Evolutionary conservation across 53 echinoderm and acorn worm species (phyloP), one percentile per base, ranked within the genome.

Genomic region (Temnopleurus reevesii): DNA sequence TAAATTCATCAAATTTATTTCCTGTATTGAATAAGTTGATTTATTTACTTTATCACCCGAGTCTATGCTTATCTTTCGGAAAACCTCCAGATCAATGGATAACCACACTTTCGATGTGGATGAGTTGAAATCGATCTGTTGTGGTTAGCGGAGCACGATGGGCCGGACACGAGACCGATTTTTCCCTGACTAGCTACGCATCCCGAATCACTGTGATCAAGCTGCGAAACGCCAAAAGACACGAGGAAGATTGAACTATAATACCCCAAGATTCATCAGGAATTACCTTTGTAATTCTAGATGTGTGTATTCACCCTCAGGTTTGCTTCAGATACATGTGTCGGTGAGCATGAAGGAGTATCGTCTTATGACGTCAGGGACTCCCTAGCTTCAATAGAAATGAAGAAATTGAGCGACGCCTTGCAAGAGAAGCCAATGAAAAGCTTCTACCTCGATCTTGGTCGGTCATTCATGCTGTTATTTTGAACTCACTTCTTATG

Each of bases 351-450:
- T 71, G 41, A 19, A 71, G 7, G 60, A 10, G 71, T 36, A 71
- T 71, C n/a, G n/a, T n/a, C 71, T 71, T n/a, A 71, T 71, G 71
- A 71, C 71, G 71, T 71, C 71, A 71, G 7, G 65, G 15, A n/a
- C 18, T 71, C 12, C n/a, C 71, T 38, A 41, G 15, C 41, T 21
- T 43, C 71, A 38, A 71, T 41, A 41, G 26, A 38, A 71, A 10
- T 8, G 41, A 38, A 38, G 19, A 38, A 63, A 63, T 17, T 31
- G 15, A 63, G 34, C 34, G 33, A 63, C 34, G 33, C 33, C 63
- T 31, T 38, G 71, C 71, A 71, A 41, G 23, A 71, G 41, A 8
- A 41, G 43, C 71, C 4, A n/a, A n/a, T 1, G n/a, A 71, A 41
- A 71, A 41, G 41, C 2, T 41, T 63, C 34, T 71, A 4, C 10